Conservation (phyloP, 2,797 vertebrate species). For the Poecilia wingei region DNA sequence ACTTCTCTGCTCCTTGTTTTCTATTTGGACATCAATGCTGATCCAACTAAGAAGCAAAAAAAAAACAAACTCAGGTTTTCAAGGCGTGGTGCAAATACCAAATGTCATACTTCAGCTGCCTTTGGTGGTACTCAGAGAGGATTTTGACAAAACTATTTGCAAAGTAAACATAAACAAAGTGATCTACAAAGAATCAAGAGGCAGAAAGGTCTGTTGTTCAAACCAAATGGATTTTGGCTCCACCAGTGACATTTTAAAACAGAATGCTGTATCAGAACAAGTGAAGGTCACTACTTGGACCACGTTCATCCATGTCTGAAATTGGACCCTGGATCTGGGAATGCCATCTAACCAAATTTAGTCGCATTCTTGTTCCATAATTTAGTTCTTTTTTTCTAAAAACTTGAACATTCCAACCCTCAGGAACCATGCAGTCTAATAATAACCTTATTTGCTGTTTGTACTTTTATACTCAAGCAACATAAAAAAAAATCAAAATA, state of each 20-base stretch:
- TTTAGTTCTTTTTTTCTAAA: neutral
- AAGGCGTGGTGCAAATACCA: neutral
- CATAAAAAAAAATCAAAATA: neutral
- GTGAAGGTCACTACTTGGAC: neutral
- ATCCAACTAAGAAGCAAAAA: slow-evolving; percentile 34
- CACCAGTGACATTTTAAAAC: neutral
- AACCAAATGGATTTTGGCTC: neutral
- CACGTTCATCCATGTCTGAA: neutral
- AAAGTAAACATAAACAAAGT: neutral
- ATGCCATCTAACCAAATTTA: neutral
- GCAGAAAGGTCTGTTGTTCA: neutral
- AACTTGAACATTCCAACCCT: neutral
- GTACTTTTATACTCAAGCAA: neutral
- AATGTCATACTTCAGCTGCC: neutral
- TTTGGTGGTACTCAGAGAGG: neutral
- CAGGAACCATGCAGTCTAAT: neutral
- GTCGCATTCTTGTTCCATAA: neutral
- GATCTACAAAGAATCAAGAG: neutral
- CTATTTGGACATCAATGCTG: slow-evolving; percentile 4
- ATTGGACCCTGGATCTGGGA: neutral
- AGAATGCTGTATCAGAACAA: neutral
- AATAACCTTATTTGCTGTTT: neutral
- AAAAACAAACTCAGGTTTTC: neutral
- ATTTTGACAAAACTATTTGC: slow-evolving; percentile 2
- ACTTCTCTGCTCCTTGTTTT: neutral